Evolutionary conservation across 2,888 invertebrate genomes (phyloP).

Genomic region (Notocelia uddmanniana): DNA sequence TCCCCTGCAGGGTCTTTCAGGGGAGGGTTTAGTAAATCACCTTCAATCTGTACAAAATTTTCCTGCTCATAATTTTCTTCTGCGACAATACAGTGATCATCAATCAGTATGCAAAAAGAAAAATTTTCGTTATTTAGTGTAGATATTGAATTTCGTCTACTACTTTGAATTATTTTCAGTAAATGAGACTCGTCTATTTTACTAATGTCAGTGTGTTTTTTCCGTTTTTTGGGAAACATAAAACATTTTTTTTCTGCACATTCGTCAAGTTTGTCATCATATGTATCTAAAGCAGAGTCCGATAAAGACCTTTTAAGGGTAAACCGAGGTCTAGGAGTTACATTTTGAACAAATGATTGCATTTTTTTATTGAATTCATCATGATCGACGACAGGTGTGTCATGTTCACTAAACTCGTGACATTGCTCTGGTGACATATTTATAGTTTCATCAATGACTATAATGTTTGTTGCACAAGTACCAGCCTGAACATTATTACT

Average conservation of each 20-base stretch:
- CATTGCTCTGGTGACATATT: conserved; percentile 1
- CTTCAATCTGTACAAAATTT: conserved; percentile 64
- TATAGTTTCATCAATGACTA: neutral
- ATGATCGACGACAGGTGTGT: neutral
- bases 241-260: conserved; percentile 52
- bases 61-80: conserved; percentile 68
- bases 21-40: conserved; percentile 49
- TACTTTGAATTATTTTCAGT: conserved; percentile 65
- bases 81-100: conserved; percentile 72
- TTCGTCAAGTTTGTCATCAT: conserved; percentile 51
- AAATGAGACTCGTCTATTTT: conserved; percentile 57
- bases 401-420: conserved; percentile 1
- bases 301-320: conserved; percentile 74
- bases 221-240: conserved; percentile 63
- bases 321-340: conserved; percentile 47
- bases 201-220: conserved; percentile 57
- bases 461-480: conserved; percentile 1
- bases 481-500: conserved; percentile 4
- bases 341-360: neutral
- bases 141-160: conserved; percentile 76
- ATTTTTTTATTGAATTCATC: conserved; percentile 3
- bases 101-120: conserved; percentile 77
- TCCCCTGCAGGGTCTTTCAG: conserved; percentile 46
- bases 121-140: conserved; percentile 73
- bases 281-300: conserved; percentile 69